Conservation (phyloP, 2,888 invertebrate genomes). For the Ceraclea dissimilis region DNA sequence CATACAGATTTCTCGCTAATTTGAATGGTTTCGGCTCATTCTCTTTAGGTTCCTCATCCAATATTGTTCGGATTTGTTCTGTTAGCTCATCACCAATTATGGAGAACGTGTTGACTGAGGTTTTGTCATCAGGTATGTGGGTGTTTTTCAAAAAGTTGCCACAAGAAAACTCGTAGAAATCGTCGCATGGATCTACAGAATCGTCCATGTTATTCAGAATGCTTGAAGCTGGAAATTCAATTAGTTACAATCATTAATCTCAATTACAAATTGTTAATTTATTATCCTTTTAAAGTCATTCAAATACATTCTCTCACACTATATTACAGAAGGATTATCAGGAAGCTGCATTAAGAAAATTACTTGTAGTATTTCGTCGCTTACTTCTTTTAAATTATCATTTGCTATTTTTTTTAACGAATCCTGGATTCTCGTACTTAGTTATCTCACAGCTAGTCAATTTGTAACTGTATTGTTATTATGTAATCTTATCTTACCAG, state of each 20-base stretch:
- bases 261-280: background rate
- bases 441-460: no score
- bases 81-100: slow-evolving; percentile 67
- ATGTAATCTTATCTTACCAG: no score
- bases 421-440: no score
- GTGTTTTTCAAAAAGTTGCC: slow-evolving; percentile 65
- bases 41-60: slow-evolving; percentile 54
- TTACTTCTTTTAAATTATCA: no score
- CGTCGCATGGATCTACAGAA: slow-evolving; percentile 68
- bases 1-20: slow-evolving; percentile 75
- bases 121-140: slow-evolving; percentile 74
- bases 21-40: slow-evolving; percentile 63
- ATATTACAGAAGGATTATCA: no score
- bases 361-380: no score
- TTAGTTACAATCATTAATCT: background rate
- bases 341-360: no score
- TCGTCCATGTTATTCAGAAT: slow-evolving; percentile 65
- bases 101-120: slow-evolving; percentile 68
- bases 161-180: slow-evolving; percentile 75
- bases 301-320: no score
- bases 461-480: no score
- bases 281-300: no score
- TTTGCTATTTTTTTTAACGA: no score
- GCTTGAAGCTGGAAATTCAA: slow-evolving; percentile 52
- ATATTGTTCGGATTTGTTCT: slow-evolving; percentile 62